Evolutionary conservation across 2,797 vertebrate genomes (phyloP), one percentile per base, ranked within the genome.

Genomic region (Pyrocephalus nanus): DNA sequence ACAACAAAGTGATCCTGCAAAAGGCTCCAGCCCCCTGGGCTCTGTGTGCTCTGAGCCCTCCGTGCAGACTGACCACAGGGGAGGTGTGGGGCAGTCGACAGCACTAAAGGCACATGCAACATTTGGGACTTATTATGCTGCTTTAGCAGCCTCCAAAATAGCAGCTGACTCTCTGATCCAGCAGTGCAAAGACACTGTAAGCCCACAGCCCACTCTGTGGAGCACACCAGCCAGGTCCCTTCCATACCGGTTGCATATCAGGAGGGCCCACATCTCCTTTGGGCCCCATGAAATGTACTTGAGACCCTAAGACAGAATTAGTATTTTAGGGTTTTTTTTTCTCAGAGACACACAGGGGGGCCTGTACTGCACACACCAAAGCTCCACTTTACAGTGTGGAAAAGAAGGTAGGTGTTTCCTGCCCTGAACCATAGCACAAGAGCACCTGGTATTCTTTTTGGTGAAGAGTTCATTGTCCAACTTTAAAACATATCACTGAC

Each of bases 21-120:
- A 70, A 58, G 50, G 26, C 27, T 72, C 14, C 32, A 25, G 48
- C 23, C 70, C 9, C 7, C 23, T 23, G 17, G n/a, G 45, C 48
- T 40, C 47, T 65, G 20, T 2, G 26, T 34, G 48, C 47, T 61
- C 67, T 48, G 65, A 80, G 65, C 25, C 45, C n/a, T 47, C 36
- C 14, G 2, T 36, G 38, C 30, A 69, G 34, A 9, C 30, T 29
- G 36, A 11, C 36, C 36, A 16, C 15, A 13, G 23, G 48, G 30
- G 43, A 40, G 32, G n/a, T 50, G 36, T 0, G 0, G 48, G 61
- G 36, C 67, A 86, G n/a, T 17, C 58, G 34, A 21, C 29, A 67
- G 22, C 43, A n/a, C 20, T 14, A 13, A 30, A 53, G 53, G 71
- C 43, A 50, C 43, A 27, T 5, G 30, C 8, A 18, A 42, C 2